Conservation (phyloP, 2,113 vertebrate species). For the Monopterus albus region DNA sequence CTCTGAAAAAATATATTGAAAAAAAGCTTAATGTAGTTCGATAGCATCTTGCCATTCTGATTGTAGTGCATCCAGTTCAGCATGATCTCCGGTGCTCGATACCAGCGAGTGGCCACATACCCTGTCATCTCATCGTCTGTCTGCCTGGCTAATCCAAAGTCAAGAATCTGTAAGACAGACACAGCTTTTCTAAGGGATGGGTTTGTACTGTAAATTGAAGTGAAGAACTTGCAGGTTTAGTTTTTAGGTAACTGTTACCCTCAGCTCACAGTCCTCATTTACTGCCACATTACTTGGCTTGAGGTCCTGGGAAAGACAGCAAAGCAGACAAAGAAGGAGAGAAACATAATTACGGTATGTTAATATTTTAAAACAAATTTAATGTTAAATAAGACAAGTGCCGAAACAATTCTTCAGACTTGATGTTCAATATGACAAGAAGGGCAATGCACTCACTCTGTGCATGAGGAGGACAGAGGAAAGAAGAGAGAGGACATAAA, state of each 20-base stretch:
- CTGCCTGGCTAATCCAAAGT: constrained; percentile 95
- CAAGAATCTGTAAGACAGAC: constrained; percentile 87
- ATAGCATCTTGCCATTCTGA: constrained; percentile 87
- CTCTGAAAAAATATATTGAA: neutral
- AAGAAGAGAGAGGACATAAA: constrained; percentile 38
- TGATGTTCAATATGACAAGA: constrained; percentile 14
- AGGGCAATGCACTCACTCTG: constrained; percentile 85
- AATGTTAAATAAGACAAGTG: neutral
- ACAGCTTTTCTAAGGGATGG: neutral
- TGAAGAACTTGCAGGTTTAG: neutral
- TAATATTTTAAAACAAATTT: neutral
- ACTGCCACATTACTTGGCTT: constrained; percentile 97
- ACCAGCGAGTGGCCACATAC: constrained; percentile 98
- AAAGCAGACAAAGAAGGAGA: neutral
- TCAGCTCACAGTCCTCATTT: constrained; percentile 96
- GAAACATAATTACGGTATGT: too few species aligned
- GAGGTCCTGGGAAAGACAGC: constrained; percentile 85
- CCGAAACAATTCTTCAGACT: neutral
- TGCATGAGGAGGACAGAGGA: constrained; percentile 81
- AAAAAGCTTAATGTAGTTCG: neutral
- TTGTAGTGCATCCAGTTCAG: constrained; percentile 99
- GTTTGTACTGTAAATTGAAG: neutral
- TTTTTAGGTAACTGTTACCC: constrained; percentile 79
- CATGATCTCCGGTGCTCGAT: constrained; percentile 98
- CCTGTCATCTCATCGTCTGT: constrained; percentile 98